These are phyloP conservation scores for Diprion similis DNA, from an alignment of 1,140 invertebrate species.

Conservation along the genomic window DNA sequence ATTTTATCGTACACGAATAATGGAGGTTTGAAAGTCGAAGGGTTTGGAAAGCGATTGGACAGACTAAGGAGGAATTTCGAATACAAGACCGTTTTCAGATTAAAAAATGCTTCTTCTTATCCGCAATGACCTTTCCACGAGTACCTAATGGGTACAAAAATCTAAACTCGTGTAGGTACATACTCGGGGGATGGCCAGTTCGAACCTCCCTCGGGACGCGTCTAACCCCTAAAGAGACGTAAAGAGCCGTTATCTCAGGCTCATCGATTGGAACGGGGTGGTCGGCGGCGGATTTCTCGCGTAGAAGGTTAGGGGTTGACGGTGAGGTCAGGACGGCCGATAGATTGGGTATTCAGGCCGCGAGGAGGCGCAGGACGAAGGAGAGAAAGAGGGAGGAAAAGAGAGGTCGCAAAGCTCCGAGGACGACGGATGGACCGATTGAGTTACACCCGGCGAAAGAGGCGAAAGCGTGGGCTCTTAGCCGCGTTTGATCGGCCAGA, in stretches of 20 bases:
- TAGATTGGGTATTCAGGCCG: conserved; percentile 15
- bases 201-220: too few species aligned
- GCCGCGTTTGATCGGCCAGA: conserved; percentile 3
- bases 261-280: background rate
- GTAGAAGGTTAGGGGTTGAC: background rate
- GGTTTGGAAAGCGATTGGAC: too few species aligned
- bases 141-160: too few species aligned
- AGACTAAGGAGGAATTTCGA: too few species aligned
- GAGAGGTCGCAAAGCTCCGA: conserved; percentile 17
- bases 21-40: too few species aligned
- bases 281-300: conserved; percentile 13
- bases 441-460: background rate
- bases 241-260: background rate
- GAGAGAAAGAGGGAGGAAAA: conserved; percentile 10
- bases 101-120: too few species aligned
- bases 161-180: too few species aligned
- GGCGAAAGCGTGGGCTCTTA: conserved; percentile 3
- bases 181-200: too few species aligned
- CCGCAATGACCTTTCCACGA: too few species aligned
- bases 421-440: background rate
- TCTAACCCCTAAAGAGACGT: background rate
- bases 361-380: too few species aligned
- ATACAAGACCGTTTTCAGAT: too few species aligned
- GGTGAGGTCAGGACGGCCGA: background rate
- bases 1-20: too few species aligned